Evolutionary conservation across 2,888 invertebrate species (phyloP), one percentile per base, ranked within the genome.

Genomic region (Halocaridina rubra): DNA sequence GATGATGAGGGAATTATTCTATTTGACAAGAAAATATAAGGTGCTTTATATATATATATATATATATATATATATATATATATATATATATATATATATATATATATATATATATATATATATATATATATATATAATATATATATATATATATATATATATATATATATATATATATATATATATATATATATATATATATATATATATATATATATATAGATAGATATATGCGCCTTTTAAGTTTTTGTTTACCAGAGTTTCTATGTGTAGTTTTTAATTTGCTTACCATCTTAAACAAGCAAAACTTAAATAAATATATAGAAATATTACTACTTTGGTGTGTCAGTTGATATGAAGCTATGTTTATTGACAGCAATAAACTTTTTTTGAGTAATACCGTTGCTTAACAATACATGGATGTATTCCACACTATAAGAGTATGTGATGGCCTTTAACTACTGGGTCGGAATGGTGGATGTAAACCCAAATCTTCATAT

Each of bases 361-460:
- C 80, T 80, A 80, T 80, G 80, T 84, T 78, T 84, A 78, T 72
- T 69, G 72, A 84, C 77, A 84, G 82, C 82, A 84, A 84, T 84
- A 84, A 84, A 84, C 27, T 61, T 53, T 53, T n/a, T 78, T 80
- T 80, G 59, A 80, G 71, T 80, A 33, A 84, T 78, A 72, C 77
- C 29, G 57, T 77, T 69, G 69, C 39, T 71, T 74, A 77, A 61
- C 32, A 69, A 74, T 59, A 59, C 32, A 32, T 61, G 29, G 32
- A 30, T 77, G 76, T 77, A 59, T 77, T 32, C 76, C 61, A 77
- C 76, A 27, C n/a, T n/a, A n/a, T n/a, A n/a, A n/a, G n/a, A n/a
- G n/a, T n/a, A n/a, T n/a, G n/a, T 46, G 46, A 22, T 33, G 72
- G 46, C 24, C 19, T 16, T 53, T 53, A 53, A n/a, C 19, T 53